These are phyloP conservation scores for Hycleus phaleratus DNA, from an alignment of 1,140 invertebrate genomes.

Conservation along the genomic window DNA sequence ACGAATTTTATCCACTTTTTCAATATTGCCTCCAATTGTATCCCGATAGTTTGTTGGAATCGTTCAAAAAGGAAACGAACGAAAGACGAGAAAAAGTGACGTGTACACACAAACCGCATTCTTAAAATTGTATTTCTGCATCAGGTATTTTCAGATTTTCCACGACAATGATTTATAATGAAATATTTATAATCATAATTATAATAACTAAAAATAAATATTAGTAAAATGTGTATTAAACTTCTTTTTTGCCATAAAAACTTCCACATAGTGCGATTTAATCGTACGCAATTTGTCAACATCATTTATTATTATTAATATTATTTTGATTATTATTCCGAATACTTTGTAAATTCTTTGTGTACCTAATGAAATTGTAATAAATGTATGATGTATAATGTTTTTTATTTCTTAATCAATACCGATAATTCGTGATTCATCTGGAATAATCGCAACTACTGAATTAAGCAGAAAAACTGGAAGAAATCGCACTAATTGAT, in stretches of 20 bases:
- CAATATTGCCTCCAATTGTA: too few species aligned
- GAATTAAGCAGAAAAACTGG: too few species aligned
- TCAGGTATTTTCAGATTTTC: background rate
- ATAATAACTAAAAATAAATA: background rate
- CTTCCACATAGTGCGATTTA: constrained; percentile 6
- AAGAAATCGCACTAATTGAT: too few species aligned
- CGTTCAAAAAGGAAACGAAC: too few species aligned
- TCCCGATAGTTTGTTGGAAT: too few species aligned
- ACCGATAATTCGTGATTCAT: too few species aligned
- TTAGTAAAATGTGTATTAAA: background rate
- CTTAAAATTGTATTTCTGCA: background rate
- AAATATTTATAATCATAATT: background rate
- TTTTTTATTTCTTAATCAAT: background rate
- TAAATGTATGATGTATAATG: constrained; percentile 16
- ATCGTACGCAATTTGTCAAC: constrained; percentile 8
- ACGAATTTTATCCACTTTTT: background rate
- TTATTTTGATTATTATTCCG: too few species aligned
- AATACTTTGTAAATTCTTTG: constrained; percentile 35
- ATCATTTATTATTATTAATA: background rate
- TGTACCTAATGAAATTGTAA: constrained; percentile 31
- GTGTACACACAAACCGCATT: background rate
- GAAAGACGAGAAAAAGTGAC: too few species aligned
- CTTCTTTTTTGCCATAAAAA: constrained; percentile 4
- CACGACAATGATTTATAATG: background rate
- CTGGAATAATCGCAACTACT: too few species aligned